phyloP scores from a whole-genome alignment of 92 coral and sea anemone species.

The Paramuricea clavata region DNA sequence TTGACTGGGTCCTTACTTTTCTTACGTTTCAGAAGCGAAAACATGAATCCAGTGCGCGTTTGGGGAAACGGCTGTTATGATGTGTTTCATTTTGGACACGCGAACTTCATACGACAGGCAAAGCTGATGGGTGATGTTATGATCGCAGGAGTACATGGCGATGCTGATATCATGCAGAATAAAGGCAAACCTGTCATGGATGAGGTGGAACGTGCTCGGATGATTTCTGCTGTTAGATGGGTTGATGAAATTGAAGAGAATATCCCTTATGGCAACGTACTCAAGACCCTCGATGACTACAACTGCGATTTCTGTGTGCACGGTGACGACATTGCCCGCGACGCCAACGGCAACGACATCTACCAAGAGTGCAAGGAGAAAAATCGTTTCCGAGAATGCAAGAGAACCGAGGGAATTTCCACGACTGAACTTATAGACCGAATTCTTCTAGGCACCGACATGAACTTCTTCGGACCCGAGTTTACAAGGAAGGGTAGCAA shows the following conservation, averaged over 20 bases:
- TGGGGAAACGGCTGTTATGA: constrained; percentile 99
- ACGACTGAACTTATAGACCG: constrained; percentile 95
- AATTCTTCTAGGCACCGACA: constrained; percentile 91
- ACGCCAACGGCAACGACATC: constrained; percentile 91
- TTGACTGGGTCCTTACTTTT: no score
- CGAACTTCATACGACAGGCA: constrained; percentile 96
- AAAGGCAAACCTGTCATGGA: constrained; percentile 98
- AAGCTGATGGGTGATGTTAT: constrained; percentile 94
- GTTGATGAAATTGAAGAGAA: constrained; percentile 91
- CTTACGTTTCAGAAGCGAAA: constrained; percentile 41
- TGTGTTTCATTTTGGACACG: constrained; percentile 99
- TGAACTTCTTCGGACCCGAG: constrained; percentile 81
- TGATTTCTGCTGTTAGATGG: constrained; percentile 99
- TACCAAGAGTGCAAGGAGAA: constrained; percentile 81
- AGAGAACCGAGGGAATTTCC: constrained; percentile 94
- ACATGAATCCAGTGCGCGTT: constrained; percentile 80
- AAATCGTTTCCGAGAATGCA: constrained; percentile 91
- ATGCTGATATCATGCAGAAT: constrained; percentile 85
- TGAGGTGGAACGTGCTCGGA: constrained; percentile 90
- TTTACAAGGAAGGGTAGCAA: constrained; percentile 54
- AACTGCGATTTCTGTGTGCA: constrained; percentile 95
- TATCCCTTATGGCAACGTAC: constrained; percentile 86
- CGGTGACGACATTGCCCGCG: constrained; percentile 95
- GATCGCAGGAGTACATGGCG: constrained; percentile 96
- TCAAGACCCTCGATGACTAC: constrained; percentile 83